These are phyloP conservation scores for Gymnosoma rotundatum DNA, from an alignment of 2,888 invertebrate species.

Conservation along the genomic window DNA sequence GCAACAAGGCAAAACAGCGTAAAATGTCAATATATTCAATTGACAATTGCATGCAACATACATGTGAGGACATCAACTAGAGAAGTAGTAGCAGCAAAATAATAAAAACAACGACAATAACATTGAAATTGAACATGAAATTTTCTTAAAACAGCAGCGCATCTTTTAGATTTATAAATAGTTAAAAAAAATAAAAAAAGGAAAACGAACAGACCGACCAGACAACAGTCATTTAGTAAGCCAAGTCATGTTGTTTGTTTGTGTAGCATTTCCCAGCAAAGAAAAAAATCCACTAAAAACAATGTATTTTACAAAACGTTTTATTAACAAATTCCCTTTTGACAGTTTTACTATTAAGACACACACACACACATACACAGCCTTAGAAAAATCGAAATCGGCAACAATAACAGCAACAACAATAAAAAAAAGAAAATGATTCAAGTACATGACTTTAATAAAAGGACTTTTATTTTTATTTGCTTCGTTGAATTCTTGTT, in stretches of 20 bases:
- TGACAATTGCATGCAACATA: slow-evolving; percentile 68
- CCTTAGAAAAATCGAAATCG: slow-evolving; percentile 8
- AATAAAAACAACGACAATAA: slow-evolving; percentile 41
- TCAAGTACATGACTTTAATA: slow-evolving; percentile 51
- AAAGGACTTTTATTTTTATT: slow-evolving; percentile 53
- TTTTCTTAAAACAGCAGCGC: slow-evolving; percentile 58
- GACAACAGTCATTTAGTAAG: slow-evolving; percentile 2
- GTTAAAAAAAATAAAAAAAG: not conserved
- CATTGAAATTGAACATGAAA: slow-evolving; percentile 58
- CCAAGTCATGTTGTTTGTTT: not conserved
- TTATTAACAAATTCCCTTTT: slow-evolving; percentile 70
- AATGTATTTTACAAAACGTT: slow-evolving; percentile 64
- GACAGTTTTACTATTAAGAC: slow-evolving; percentile 58
- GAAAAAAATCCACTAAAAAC: slow-evolving; percentile 39
- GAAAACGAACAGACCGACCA: not conserved
- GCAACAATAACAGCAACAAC: not conserved
- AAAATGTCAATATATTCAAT: slow-evolving; percentile 70
- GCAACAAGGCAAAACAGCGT: slow-evolving; percentile 70
- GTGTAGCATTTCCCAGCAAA: slow-evolving; percentile 33
- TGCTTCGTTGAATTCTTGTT: slow-evolving; percentile 11
- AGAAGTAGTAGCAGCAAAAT: slow-evolving; percentile 11
- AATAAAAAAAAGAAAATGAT: slow-evolving; percentile 11
- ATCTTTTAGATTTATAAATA: slow-evolving; percentile 42
- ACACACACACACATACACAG: slow-evolving; percentile 19
- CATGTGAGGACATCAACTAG: slow-evolving; percentile 33